These are phyloP conservation scores for Thecophora atra DNA, from an alignment of 2,888 invertebrate genomes.

Conservation along the genomic window DNA sequence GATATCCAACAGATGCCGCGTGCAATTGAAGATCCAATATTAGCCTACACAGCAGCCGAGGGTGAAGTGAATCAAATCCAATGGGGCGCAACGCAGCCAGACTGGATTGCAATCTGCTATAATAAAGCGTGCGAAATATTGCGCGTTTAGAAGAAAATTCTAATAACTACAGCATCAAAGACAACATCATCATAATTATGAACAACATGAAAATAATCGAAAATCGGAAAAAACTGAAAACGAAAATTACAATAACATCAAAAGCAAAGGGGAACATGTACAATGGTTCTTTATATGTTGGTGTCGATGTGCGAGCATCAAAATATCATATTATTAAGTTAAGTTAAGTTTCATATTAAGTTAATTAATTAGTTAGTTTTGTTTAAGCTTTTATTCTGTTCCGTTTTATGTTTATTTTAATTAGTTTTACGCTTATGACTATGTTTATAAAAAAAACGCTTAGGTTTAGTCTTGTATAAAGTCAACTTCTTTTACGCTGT, in stretches of 20 bases:
- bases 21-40: conserved; percentile 98
- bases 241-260: too few relatives aligned
- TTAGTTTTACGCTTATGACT: too few relatives aligned
- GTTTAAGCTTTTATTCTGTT: conserved; percentile 1
- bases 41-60: conserved; percentile 97
- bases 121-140: conserved; percentile 97
- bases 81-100: conserved; percentile 99
- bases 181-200: conserved; percentile 23
- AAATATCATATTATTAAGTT: neutral
- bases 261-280: too few relatives aligned
- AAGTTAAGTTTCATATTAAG: neutral
- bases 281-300: neutral
- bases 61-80: conserved; percentile 99
- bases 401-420: neutral
- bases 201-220: conserved; percentile 30
- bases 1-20: conserved; percentile 99
- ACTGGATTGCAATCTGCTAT: conserved; percentile 99
- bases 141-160: conserved; percentile 77
- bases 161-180: conserved; percentile 31
- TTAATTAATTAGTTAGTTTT: neutral
- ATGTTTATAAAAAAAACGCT: neutral
- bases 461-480: neutral
- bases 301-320: neutral
- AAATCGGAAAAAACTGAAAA: too few relatives aligned
- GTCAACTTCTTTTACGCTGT: neutral